Evolutionary conservation across 23 tunicate species (phyloP).

Genomic region (Trididemnum clinides): DNA sequence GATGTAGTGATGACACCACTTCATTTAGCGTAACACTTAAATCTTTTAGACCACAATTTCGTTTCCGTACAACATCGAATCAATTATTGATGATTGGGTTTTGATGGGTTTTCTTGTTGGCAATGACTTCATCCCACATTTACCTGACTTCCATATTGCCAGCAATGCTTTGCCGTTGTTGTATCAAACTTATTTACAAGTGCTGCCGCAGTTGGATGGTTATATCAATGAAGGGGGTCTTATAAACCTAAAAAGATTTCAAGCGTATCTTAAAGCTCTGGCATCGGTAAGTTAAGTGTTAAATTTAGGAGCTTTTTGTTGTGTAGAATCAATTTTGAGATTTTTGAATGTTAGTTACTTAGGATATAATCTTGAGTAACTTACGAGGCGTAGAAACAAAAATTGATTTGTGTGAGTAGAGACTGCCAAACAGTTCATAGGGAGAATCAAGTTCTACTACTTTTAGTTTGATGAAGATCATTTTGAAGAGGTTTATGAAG

Average conservation of each 20-base stretch:
- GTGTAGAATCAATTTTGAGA: not conserved
- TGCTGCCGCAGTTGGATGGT: slow-evolving; percentile 86
- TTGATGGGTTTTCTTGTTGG: slow-evolving; percentile 99
- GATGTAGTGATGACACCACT: too few relatives aligned
- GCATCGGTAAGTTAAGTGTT: slow-evolving; percentile 35
- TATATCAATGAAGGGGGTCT: slow-evolving; percentile 90
- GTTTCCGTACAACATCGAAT: slow-evolving; percentile 76
- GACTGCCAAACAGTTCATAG: too few relatives aligned
- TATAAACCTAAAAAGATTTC: slow-evolving; percentile 70
- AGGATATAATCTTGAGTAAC: not conserved
- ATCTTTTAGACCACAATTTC: slow-evolving; percentile 56
- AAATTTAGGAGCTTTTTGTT: not conserved
- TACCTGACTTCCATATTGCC: slow-evolving; percentile 90
- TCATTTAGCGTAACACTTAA: too few relatives aligned
- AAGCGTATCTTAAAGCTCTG: slow-evolving; percentile 56
- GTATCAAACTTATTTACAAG: slow-evolving; percentile 72
- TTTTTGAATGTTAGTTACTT: not conserved
- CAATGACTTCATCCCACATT: slow-evolving; percentile 97
- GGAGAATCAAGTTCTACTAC: too few relatives aligned
- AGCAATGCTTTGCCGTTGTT: slow-evolving; percentile 82
- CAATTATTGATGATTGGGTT: slow-evolving; percentile 96
- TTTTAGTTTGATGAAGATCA: slow-evolving; percentile 80
- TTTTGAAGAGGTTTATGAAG: slow-evolving; percentile 74
- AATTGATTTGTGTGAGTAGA: too few relatives aligned
- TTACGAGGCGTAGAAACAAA: not conserved